phyloP scores from a whole-genome alignment of 2,888 invertebrate genomes.

The Drosophila acutilabella region DNA sequence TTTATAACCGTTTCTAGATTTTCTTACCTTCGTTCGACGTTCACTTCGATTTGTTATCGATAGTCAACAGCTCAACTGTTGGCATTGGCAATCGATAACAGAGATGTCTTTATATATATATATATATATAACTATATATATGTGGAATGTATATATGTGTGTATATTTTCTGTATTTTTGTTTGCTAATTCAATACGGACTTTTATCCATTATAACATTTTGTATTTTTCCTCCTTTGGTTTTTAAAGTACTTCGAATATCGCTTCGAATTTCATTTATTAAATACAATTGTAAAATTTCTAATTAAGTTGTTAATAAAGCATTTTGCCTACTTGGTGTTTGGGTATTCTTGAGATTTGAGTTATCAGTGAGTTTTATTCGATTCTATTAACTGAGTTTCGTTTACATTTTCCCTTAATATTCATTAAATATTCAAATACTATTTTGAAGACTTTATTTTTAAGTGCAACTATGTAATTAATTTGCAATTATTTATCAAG shows the following conservation, averaged over 20 bases:
- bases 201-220: conserved; percentile 24
- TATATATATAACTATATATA: background rate
- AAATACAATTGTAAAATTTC: conserved; percentile 39
- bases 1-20: background rate
- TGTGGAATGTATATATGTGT: conserved; percentile 10
- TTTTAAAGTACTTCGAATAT: conserved; percentile 1
- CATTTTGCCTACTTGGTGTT: conserved; percentile 58
- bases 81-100: conserved; percentile 19
- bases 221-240: background rate
- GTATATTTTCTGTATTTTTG: background rate
- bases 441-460: conserved; percentile 7
- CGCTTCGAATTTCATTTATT: background rate
- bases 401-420: background rate
- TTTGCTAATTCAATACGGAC: conserved; percentile 19
- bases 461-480: conserved; percentile 12
- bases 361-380: conserved; percentile 1
- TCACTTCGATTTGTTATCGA: conserved; percentile 25
- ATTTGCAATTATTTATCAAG: conserved; percentile 8
- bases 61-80: conserved; percentile 1
- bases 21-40: conserved; percentile 1
- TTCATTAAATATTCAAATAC: background rate
- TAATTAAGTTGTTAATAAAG: conserved; percentile 43
- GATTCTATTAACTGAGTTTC: background rate
- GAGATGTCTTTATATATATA: conserved; percentile 2
- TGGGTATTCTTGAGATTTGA: conserved; percentile 21